Evolutionary conservation across 2,888 invertebrate genomes (phyloP).

Genomic region (Cataglyphis albicans): DNA sequence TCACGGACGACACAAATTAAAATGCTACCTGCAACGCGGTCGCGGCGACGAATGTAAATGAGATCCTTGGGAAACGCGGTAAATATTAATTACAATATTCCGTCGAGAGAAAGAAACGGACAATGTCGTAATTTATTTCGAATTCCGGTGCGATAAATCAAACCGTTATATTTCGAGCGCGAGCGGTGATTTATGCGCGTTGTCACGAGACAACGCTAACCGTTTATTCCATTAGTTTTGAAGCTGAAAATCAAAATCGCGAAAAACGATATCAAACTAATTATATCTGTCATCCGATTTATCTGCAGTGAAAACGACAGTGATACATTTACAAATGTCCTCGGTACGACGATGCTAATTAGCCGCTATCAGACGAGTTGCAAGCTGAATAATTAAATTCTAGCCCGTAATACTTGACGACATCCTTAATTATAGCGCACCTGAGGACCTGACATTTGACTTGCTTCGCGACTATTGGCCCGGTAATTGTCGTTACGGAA

Average conservation of each 20-base stretch:
- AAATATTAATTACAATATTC: slow-evolving; percentile 81
- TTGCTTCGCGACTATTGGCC: slow-evolving; percentile 48
- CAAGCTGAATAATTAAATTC: slow-evolving; percentile 54
- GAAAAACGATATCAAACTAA: slow-evolving; percentile 49
- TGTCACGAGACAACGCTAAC: slow-evolving; percentile 32
- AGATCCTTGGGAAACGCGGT: slow-evolving; percentile 69
- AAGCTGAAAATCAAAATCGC: slow-evolving; percentile 45
- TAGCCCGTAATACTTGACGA: slow-evolving; percentile 45
- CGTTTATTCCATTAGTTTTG: slow-evolving; percentile 36
- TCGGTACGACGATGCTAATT: slow-evolving; percentile 44
- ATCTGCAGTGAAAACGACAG: slow-evolving; percentile 29
- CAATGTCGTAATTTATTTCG: slow-evolving; percentile 46
- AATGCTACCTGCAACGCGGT: slow-evolving; percentile 75
- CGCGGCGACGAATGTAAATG: slow-evolving; percentile 78
- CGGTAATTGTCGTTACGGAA: slow-evolving; percentile 56
- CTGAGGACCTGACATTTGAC: slow-evolving; percentile 41
- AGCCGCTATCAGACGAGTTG: slow-evolving; percentile 50
- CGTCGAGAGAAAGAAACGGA: slow-evolving; percentile 37
- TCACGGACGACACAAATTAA: slow-evolving; percentile 78
- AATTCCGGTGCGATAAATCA: slow-evolving; percentile 42
- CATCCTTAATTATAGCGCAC: slow-evolving; percentile 53
- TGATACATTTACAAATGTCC: slow-evolving; percentile 49
- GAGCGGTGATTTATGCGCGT: slow-evolving; percentile 20
- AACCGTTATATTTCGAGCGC: slow-evolving; percentile 31
- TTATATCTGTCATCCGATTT: slow-evolving; percentile 53